Evolutionary conservation across 2,888 invertebrate species (phyloP).

Genomic region (Leptopilina drosophilae): DNA sequence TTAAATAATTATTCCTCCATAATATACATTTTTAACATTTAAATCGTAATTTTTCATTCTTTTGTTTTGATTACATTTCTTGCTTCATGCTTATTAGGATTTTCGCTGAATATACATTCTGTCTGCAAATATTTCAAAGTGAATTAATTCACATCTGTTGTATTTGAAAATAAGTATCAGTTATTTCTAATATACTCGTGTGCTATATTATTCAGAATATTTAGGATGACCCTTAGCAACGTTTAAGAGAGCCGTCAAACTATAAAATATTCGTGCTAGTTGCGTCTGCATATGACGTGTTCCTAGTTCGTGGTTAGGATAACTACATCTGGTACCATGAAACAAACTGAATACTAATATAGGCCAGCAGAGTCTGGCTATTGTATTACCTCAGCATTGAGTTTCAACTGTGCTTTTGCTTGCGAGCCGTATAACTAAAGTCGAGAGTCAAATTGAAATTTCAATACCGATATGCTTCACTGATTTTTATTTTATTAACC

Average conservation of each 20-base stretch:
- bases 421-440: background rate
- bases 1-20: no score
- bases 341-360: slow-evolving; percentile 75
- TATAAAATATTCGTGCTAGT: slow-evolving; percentile 28
- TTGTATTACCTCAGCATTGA: slow-evolving; percentile 28
- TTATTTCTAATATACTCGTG: background rate
- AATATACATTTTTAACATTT: no score
- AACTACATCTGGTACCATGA: slow-evolving; percentile 70
- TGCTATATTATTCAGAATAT: background rate
- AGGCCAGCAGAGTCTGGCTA: slow-evolving; percentile 44
- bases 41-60: no score
- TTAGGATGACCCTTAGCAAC: background rate
- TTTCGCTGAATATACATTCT: no score
- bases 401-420: slow-evolving; percentile 28
- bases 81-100: no score
- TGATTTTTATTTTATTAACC: slow-evolving; percentile 3
- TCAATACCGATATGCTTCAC: slow-evolving; percentile 7
- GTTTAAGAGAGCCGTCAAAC: slow-evolving; percentile 9
- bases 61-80: no score
- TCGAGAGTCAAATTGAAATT: slow-evolving; percentile 15
- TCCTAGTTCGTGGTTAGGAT: slow-evolving; percentile 63
- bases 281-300: slow-evolving; percentile 55
- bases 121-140: no score
- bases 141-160: background rate
- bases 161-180: background rate